These are phyloP conservation scores for Eilema depressum DNA, from an alignment of 2,888 invertebrate genomes.

Conservation along the genomic window DNA sequence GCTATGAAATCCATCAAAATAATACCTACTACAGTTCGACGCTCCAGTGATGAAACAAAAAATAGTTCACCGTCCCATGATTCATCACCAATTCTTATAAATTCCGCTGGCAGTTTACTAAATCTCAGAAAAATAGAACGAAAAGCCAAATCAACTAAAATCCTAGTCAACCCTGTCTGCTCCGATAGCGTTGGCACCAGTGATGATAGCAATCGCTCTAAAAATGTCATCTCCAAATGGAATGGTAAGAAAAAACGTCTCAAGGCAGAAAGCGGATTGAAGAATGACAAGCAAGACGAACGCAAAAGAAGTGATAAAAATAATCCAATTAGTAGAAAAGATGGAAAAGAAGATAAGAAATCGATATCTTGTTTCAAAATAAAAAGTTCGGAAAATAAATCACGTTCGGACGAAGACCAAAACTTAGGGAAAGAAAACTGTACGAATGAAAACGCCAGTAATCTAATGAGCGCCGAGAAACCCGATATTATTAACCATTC, in stretches of 20 bases:
- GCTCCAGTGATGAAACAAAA: conserved; percentile 69
- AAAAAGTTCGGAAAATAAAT: conserved; percentile 79
- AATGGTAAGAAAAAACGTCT: conserved; percentile 83
- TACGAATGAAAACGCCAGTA: conserved; percentile 79
- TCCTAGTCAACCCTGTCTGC: conserved; percentile 82
- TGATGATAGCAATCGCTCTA: conserved; percentile 78
- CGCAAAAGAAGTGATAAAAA: conserved; percentile 67
- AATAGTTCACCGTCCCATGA: conserved; percentile 70
- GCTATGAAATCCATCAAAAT: conserved; percentile 75
- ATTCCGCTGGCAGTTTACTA: conserved; percentile 72
- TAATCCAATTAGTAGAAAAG: conserved; percentile 73
- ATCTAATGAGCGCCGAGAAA: conserved; percentile 71
- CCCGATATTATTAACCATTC: conserved; percentile 80
- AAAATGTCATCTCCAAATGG: conserved; percentile 74
- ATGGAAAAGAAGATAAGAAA: conserved; percentile 77
- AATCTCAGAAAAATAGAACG: conserved; percentile 82
- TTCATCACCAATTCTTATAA: conserved; percentile 72
- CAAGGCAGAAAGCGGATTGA: conserved; percentile 64
- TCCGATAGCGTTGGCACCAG: conserved; percentile 77
- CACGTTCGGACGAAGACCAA: conserved; percentile 73
- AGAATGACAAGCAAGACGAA: conserved; percentile 62
- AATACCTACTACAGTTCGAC: conserved; percentile 66
- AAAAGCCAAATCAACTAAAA: conserved; percentile 82
- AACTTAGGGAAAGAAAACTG: conserved; percentile 78
- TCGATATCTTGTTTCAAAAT: conserved; percentile 84